These are phyloP conservation scores for Nomada ruficornis DNA, from an alignment of 2,888 invertebrate species.

Conservation along the genomic window DNA sequence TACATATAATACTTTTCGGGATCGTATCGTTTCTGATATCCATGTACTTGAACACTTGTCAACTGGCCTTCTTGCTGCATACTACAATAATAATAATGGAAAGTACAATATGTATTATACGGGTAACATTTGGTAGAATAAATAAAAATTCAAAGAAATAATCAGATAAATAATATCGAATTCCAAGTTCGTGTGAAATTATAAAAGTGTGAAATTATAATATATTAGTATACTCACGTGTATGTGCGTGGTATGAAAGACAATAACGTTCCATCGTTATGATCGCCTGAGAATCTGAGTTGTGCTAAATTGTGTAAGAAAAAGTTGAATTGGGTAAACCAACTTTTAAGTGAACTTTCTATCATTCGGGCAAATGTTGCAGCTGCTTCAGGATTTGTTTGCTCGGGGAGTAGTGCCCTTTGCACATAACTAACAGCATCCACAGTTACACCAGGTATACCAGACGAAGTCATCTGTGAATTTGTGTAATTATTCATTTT, in stretches of 20 bases:
- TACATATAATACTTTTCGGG: constrained; percentile 99
- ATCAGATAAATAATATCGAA: neutral
- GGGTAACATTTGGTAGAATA: no score
- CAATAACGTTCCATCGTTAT: constrained; percentile 91
- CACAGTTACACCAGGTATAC: constrained; percentile 95
- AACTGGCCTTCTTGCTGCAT: constrained; percentile 96
- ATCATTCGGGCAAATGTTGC: constrained; percentile 98
- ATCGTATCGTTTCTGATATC: constrained; percentile 97
- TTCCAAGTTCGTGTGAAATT: neutral
- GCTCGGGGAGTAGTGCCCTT: constrained; percentile 93
- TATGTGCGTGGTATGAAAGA: constrained; percentile 98
- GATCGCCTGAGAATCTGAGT: constrained; percentile 95
- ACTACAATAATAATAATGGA: constrained; percentile 84
- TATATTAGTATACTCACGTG: constrained; percentile 88
- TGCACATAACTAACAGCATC: constrained; percentile 97
- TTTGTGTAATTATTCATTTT: constrained; percentile 78
- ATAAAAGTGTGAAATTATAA: neutral
- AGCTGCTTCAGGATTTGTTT: constrained; percentile 97
- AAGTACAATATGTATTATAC: no score
- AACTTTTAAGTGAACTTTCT: constrained; percentile 95
- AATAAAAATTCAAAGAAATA: no score
- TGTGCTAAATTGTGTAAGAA: constrained; percentile 99
- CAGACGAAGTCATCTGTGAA: constrained; percentile 94
- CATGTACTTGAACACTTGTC: constrained; percentile 92
- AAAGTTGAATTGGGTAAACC: constrained; percentile 99